Conservation (phyloP, 1,140 invertebrate species). For the Apis laboriosa region DNA sequence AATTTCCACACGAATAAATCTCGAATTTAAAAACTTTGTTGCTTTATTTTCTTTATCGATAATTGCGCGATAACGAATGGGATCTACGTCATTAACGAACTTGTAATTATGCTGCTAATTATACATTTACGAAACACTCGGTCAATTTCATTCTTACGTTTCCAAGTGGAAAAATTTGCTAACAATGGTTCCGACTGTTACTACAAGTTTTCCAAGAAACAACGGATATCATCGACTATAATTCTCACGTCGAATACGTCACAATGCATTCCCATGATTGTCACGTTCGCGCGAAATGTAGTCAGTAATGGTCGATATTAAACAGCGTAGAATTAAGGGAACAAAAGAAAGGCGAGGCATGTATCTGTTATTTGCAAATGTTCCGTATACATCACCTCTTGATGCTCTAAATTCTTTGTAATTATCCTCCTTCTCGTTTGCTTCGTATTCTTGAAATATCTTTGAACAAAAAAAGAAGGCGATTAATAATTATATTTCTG, state of each 20-base stretch:
- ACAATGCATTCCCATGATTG: constrained; percentile 11
- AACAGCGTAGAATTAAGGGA: constrained; percentile 7
- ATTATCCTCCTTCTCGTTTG: constrained; percentile 29
- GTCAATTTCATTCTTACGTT: background rate
- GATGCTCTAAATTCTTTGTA: constrained; percentile 2
- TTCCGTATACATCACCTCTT: background rate
- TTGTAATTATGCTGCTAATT: background rate
- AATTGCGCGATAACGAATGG: background rate
- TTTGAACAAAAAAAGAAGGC: background rate
- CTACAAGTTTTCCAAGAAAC: background rate
- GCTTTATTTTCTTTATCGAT: background rate
- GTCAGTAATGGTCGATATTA: constrained; percentile 51
- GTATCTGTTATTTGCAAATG: constrained; percentile 62
- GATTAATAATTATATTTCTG: background rate
- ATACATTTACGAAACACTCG: background rate
- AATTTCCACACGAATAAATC: background rate
- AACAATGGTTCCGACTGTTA: background rate
- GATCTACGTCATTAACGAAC: background rate
- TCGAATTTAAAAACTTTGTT: background rate
- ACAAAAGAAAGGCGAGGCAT: constrained; percentile 22
- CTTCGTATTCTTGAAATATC: background rate
- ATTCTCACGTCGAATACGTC: background rate
- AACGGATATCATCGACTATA: constrained; percentile 4
- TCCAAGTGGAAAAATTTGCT: background rate
- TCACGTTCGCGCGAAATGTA: constrained; percentile 37